A percentile compares a stretch with the other conserved stretches of the same genome.
Conservation (phyloP, 2,888 invertebrate genomes). For the Melieria picta region DNA sequence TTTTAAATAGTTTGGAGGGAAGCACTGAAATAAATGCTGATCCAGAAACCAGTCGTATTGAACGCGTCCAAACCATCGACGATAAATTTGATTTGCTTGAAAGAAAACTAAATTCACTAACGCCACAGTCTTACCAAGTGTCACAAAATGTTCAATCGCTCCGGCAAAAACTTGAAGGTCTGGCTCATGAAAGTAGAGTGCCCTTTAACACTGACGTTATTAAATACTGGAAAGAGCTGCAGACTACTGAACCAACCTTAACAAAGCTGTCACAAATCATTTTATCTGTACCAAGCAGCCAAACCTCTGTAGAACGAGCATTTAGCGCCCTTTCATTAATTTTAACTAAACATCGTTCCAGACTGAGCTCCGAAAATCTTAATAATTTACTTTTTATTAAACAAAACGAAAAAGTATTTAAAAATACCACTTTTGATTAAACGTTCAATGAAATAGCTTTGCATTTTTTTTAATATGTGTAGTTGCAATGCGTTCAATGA, state of each 20-base stretch:
- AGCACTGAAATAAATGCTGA: background rate
- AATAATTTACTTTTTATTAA: constrained; percentile 7
- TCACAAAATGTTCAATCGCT: constrained; percentile 27
- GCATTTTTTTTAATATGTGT: too few relatives aligned
- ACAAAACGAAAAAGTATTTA: constrained; percentile 11
- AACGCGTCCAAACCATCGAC: background rate
- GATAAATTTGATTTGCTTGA: constrained; percentile 35
- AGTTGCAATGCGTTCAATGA: too few relatives aligned
- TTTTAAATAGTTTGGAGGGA: constrained; percentile 7
- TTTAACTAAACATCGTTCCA: constrained; percentile 25
- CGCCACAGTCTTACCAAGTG: constrained; percentile 10
- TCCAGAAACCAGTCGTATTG: background rate
- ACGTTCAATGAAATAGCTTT: too few relatives aligned
- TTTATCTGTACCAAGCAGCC: constrained; percentile 37
- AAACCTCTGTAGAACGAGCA: constrained; percentile 37
- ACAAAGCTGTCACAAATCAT: constrained; percentile 34
- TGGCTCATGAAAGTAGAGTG: constrained; percentile 30
- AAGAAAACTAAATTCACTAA: constrained; percentile 30
- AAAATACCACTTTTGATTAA: too few relatives aligned
- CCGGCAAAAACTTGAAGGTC: constrained; percentile 36
- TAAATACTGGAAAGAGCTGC: constrained; percentile 37
- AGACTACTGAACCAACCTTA: constrained; percentile 27
- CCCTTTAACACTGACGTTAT: constrained; percentile 38
- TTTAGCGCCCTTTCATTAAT: constrained; percentile 39
- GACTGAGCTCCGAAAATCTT: constrained; percentile 4